Evolutionary conservation across 2,888 invertebrate species (phyloP), one percentile per base, ranked within the genome.

Genomic region (Lepetodrilus schrolli): DNA sequence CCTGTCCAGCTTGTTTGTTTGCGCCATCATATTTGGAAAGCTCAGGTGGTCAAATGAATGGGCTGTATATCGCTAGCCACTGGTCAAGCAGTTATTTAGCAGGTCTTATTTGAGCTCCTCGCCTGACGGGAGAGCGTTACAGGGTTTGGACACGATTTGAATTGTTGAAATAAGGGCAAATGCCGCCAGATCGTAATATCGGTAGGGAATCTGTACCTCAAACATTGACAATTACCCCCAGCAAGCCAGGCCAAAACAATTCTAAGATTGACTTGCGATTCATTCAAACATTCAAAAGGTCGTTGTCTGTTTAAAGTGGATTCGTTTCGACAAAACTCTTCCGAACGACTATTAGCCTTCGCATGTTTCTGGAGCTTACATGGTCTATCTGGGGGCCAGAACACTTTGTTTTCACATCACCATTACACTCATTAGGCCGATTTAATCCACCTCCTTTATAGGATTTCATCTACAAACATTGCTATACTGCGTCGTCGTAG

Each of bases 211-310:
- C 58, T 13, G 26, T 30, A 23, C 58, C 17, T 58, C 58, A 58
- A 58, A 58, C 58, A 58, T 58, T 58, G 58, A 58, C 58, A 58
- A 58, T 58, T 58, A 58, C 58, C 58, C 30, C 58, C 30, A 34
- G 30, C 26, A 58, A 58, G 30, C 58, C 17, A 30, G 30, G 30
- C 58, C 23, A 30, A 58, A 58, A 58, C 58, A 58, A 58, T 58
- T 58, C 58, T 58, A 58, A 58, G 58, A 58, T 58, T 58, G 58
- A 58, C 58, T 58, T 58, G 58, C 34, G 58, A 58, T 58, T 58
- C 58, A 7, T 26, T n/a, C 58, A 58, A 58, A 58, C 58, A 58
- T 58, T 58, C 58, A 30, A 58, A 30, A 58, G 58, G 58, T 30
- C 58, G 58, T 34, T 26, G 58, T n/a, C 30, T 58, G 30, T 58